Evolutionary conservation across 2,888 invertebrate species (phyloP).

Genomic region (Mechanitis mazaeus): DNA sequence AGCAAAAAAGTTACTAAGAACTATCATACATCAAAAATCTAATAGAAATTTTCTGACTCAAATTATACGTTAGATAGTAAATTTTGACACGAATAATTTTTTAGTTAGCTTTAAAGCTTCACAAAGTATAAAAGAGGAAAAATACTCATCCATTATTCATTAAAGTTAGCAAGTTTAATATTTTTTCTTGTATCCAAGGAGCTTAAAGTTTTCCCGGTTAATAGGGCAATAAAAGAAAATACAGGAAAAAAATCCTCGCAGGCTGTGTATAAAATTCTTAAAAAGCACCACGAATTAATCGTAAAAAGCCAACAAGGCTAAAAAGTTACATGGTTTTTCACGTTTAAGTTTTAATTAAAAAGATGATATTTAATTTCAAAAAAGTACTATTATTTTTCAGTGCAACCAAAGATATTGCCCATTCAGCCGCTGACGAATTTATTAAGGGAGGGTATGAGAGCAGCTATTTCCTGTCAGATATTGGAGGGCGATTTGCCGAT

Average conservation of each 20-base stretch:
- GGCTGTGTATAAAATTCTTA: slow-evolving; percentile 34
- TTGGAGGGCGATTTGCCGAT: slow-evolving; percentile 95
- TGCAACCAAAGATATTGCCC: slow-evolving; percentile 89
- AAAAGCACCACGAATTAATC: slow-evolving; percentile 46
- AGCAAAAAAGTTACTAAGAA: slow-evolving; percentile 10
- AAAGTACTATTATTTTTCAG: slow-evolving; percentile 59
- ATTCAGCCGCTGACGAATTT: slow-evolving; percentile 89
- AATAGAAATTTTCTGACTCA: slow-evolving; percentile 15
- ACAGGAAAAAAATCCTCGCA: slow-evolving; percentile 46
- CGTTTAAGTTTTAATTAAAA: slow-evolving; percentile 9
- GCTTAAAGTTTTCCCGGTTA: slow-evolving; percentile 56
- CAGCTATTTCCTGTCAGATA: slow-evolving; percentile 93
- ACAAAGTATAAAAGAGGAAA: slow-evolving; percentile 62
- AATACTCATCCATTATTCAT: slow-evolving; percentile 70
- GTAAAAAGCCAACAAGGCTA: slow-evolving; percentile 36
- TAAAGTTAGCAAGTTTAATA: slow-evolving; percentile 65
- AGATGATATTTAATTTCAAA: slow-evolving; percentile 5
- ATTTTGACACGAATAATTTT: slow-evolving; percentile 55
- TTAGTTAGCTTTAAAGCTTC: slow-evolving; percentile 57
- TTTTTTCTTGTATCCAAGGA: slow-evolving; percentile 51
- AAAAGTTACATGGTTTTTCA: slow-evolving; percentile 11
- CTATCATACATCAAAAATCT: slow-evolving; percentile 23
- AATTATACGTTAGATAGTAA: slow-evolving; percentile 23
- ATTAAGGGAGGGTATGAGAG: slow-evolving; percentile 89
- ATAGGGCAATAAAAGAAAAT: slow-evolving; percentile 66